Base-by-base conservation (phyloP, 1,140 invertebrate genomes). In the Carposina sasakii region DNA sequence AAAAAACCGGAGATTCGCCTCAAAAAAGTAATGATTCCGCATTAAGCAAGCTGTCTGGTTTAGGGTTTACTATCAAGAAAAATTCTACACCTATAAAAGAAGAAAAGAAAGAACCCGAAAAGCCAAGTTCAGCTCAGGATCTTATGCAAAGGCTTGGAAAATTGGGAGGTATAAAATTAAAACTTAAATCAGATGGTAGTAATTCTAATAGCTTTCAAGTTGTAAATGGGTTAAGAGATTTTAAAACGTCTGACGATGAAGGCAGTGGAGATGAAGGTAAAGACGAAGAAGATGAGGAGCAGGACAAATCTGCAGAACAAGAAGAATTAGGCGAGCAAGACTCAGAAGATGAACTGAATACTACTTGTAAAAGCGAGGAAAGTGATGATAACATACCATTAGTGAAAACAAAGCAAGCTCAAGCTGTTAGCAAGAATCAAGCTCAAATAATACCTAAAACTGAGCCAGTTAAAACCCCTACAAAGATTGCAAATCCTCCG, bases 41-140 rank as follows among this genome's bases (percentile, higher is more conserved):
- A 1, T 48, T 84, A 20, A 67, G 54, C 48, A 84, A 81, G 65
- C 60, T 84, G 21, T 76, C 67, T 51, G 75, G 76, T 15, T 60
- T 84, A 48, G 79, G 76, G 8, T 81, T 84, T 48, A 83, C 77
- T 3, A 81, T 84, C 6, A 84, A 81, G 41, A 81, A 79, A 44
- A 74, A 63, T 50, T 52, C 48, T 19, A 71, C 70, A 3, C 59
- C 70, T 17, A 65, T 83, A 17, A 52, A 52, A 34, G 26, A 52
- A 39, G 50, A 52, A 42, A 83, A 83, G 51, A 71, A 66, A 40
- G 76, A 83, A 56, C 51, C 61, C 1, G 60, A 62, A 19, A 4
- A 43, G 1, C 55, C 47, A 28, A 63, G 59, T 42, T n/a, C n/a
- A n/a, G n/a, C n/a, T n/a, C n/a, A n/a, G n/a, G 64, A 74, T 60